Base-by-base conservation (phyloP, 2,113 vertebrate species). In the Trochalopteron elliotii region DNA sequence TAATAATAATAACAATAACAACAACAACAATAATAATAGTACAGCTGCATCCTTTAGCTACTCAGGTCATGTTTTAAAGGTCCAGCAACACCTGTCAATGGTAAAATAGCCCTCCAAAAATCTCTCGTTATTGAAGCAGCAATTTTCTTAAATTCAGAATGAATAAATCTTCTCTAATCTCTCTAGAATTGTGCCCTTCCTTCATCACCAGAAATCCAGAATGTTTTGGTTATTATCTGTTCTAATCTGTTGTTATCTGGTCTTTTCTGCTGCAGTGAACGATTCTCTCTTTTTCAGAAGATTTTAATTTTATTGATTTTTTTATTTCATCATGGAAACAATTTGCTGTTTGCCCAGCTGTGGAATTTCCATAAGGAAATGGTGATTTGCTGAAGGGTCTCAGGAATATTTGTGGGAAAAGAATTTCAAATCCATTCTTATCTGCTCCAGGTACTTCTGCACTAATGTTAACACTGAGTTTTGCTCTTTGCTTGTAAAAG, bases 291-390 rank as follows among this genome's bases (percentile, higher is more conserved):
- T 65, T 90, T 87, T 82, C 5, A 33, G 52, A 76, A 88, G 35
- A 40, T 90, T 80, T 85, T 77, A n/a, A 80, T 89, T 94, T 74
- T 75, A 82, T 84, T 95, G 59, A 72, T 87, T 65, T 49, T 25
- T 49, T 49, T 25, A 92, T 93, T 94, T 83, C 55, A 33, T 50
- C n/a, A 77, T 39, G 30, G 74, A 90, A 92, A 76, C n/a, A 69
- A 77, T 74, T 77, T 90, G 22, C 59, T 80, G n/a, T 93, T 72
- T 88, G n/a, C 56, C 47, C 79, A 64, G 44, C 56, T 96, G 81
- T 75, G 79, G 89, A 64, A 91, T 87, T 89, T 92, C 53, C 61
- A n/a, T 22, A 27, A 72, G 65, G 52, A 56, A 6, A 53, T 0
- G 67, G 52, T 37, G 52, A 42, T 91, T 94, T 85, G 81, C 60